phyloP scores from a whole-genome alignment of 2,797 vertebrate species.

The Trachops cirrhosus region DNA sequence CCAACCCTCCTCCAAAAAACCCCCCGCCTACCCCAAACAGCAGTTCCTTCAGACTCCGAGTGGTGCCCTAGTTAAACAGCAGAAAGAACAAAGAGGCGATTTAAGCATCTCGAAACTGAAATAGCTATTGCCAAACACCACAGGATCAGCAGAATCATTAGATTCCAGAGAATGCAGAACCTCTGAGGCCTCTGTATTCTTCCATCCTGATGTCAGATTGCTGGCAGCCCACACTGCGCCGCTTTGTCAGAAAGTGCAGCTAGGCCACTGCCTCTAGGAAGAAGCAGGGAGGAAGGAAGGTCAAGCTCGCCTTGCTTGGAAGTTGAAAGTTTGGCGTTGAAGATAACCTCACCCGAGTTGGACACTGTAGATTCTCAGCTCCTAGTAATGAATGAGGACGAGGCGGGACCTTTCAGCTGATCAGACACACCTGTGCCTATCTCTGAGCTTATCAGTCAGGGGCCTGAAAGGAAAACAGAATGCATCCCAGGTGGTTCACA shows the following conservation, averaged over 20 bases:
- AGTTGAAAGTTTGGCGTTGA: not conserved
- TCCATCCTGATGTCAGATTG: conserved; percentile 56
- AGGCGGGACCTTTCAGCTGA: not conserved
- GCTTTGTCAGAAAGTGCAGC: conserved; percentile 19
- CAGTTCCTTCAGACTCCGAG: conserved; percentile 1
- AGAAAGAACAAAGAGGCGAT: conserved; percentile 67
- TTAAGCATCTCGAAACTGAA: conserved; percentile 53
- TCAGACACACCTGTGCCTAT: not conserved
- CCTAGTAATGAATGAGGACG: not conserved
- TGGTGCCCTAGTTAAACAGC: conserved; percentile 24
- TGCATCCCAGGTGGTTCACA: not conserved
- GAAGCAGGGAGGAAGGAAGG: not conserved
- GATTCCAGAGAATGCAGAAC: conserved; percentile 55
- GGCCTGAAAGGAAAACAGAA: not conserved
- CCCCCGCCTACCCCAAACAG: not conserved
- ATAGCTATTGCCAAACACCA: conserved; percentile 37
- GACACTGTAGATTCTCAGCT: not conserved
- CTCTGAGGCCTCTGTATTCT: conserved; percentile 61
- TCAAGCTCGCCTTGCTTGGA: not conserved
- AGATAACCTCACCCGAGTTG: not conserved
- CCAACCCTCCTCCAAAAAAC: not conserved
- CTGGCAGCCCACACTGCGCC: conserved; percentile 48
- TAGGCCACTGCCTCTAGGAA: not conserved
- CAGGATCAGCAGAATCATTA: conserved; percentile 54
- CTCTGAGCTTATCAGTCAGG: not conserved